phyloP scores from a whole-genome alignment of 2,888 invertebrate genomes.

The Aleiodes leptofemur region DNA sequence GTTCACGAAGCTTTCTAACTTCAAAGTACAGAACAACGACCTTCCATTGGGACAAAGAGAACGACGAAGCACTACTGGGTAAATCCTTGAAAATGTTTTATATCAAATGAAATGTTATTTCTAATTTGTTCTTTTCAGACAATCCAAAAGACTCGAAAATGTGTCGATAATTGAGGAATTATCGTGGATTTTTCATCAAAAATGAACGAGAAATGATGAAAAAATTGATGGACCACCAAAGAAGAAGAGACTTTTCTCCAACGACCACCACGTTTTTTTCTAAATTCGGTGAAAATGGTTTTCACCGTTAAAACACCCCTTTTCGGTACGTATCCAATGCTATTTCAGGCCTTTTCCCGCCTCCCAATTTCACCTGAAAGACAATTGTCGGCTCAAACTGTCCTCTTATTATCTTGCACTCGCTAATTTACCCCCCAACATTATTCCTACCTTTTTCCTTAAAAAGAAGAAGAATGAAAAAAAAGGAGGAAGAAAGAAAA shows the following conservation, averaged over 20 bases:
- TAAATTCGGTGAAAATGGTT: neutral
- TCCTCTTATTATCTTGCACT: conserved; percentile 51
- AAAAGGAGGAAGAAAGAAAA: neutral
- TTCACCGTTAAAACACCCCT: conserved; percentile 11
- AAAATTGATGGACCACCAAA: neutral
- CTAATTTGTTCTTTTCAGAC: neutral
- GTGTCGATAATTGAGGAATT: neutral
- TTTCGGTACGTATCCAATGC: neutral
- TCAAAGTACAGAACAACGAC: conserved; percentile 47
- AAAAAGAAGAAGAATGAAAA: neutral
- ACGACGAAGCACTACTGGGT: conserved; percentile 2
- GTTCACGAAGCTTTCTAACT: conserved; percentile 52
- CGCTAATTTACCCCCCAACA: conserved; percentile 48
- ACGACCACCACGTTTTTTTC: neutral
- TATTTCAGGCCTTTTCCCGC: neutral
- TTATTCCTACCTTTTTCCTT: conserved; percentile 17
- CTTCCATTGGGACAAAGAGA: neutral
- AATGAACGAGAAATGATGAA: too few relatives aligned
- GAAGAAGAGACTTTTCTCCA: neutral
- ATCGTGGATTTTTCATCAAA: too few relatives aligned
- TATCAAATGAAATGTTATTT: neutral
- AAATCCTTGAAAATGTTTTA: conserved; percentile 16
- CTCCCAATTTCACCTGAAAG: conserved; percentile 8
- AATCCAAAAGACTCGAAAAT: neutral
- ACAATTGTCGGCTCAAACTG: conserved; percentile 34